Percentiles rank a stretch among this genome's conserved stretches.
Conservation (phyloP, 1,140 invertebrate genomes). For the Brachionus rotundiformis region DNA sequence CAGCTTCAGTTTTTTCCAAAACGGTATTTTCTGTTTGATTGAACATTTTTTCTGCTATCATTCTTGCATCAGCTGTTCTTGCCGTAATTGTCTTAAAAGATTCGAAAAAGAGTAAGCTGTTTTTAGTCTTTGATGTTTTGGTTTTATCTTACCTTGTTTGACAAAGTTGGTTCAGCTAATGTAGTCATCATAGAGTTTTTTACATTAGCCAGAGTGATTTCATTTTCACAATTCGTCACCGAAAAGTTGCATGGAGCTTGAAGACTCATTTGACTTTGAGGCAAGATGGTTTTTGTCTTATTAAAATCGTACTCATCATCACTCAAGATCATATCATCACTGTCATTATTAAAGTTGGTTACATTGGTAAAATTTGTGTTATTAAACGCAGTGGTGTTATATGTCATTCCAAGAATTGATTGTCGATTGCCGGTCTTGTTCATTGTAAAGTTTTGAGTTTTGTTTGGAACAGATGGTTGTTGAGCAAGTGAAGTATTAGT, state of each 20-base stretch:
- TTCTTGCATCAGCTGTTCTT: constrained; percentile 34
- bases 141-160: not conserved
- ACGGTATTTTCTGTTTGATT: constrained; percentile 9
- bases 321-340: constrained; percentile 4
- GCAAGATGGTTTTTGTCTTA: not conserved
- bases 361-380: constrained; percentile 41
- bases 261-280: not conserved
- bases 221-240: not conserved
- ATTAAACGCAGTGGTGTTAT: constrained; percentile 25
- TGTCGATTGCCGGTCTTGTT: constrained; percentile 5
- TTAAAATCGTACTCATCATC: not conserved
- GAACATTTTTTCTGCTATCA: constrained; percentile 45
- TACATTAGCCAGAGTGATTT: not conserved
- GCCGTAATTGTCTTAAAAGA: constrained; percentile 6
- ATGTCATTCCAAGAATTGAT: not conserved
- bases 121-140: not conserved
- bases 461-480: not conserved
- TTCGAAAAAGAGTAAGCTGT: not conserved
- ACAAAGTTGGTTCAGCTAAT: not conserved
- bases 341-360: constrained; percentile 21
- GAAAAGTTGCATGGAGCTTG: not conserved
- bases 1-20: not conserved
- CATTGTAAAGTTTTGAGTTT: not conserved
- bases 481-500: not conserved
- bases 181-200: constrained; percentile 22